phyloP scores from a whole-genome alignment of 2,113 vertebrate species.

The Hydrochoerus hydrochaeris region DNA sequence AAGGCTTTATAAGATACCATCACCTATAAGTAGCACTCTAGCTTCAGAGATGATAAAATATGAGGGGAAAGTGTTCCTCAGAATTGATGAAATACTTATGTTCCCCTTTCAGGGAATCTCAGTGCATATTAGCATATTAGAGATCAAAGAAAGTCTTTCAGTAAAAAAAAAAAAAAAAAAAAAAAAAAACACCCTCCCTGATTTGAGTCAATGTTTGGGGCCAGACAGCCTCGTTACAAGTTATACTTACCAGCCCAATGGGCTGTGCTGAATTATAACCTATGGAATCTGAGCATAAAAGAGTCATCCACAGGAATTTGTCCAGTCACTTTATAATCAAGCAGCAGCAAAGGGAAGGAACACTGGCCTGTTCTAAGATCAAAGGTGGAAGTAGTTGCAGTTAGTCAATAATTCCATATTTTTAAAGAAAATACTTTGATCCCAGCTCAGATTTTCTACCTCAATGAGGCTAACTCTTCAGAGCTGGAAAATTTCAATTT shows the following conservation, averaged over 20 bases:
- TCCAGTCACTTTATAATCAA: background rate
- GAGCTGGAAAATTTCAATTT: background rate
- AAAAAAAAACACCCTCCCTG: background rate
- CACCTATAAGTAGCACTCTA: background rate
- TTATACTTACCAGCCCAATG: background rate
- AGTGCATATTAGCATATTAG: slow-evolving; percentile 1
- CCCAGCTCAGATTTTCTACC: background rate
- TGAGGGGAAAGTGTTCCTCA: background rate
- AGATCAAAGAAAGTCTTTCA: background rate
- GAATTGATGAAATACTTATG: slow-evolving; percentile 24
- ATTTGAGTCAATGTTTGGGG: background rate
- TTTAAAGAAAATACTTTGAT: background rate
- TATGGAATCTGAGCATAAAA: background rate
- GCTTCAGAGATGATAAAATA: background rate
- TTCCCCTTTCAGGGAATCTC: background rate
- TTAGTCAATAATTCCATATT: background rate
- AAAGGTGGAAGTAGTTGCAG: background rate
- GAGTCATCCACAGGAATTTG: background rate
- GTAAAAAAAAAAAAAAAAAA: no score
- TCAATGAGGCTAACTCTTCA: background rate
- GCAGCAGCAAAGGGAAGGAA: background rate
- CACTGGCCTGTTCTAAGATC: background rate
- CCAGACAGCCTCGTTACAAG: background rate
- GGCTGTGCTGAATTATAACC: background rate
- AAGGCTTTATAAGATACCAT: background rate